Evolutionary conservation across 2,888 invertebrate species (phyloP), one percentile per base, ranked within the genome.

Genomic region (Leptopilina syphax): DNA sequence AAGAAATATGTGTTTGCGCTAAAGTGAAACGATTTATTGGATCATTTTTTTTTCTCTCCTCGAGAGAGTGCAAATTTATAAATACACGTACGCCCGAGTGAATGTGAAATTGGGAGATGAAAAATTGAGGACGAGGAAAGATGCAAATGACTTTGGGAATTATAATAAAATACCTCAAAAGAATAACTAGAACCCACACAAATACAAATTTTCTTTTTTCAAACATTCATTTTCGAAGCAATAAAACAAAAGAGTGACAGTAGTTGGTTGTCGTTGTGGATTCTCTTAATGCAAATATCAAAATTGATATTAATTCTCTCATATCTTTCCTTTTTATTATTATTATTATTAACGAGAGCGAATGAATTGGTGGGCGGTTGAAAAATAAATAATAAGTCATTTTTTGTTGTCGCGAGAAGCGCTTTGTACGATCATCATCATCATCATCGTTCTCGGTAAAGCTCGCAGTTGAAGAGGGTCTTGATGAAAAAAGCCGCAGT

Each of bases 361-460:
- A 57, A 27, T 54, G 13, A 57, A 9, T 34, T 57, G 34, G 57
- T 57, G 34, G 57, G 73, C n/a, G 73, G 57, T 13, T 73, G 57
- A 5, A 54, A 73, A 66, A 66, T 63, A 44, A 27, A 70, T 47
- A 27, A 27, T 34, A 73, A 57, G n/a, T 73, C 73, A 73, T 73
- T 50, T 50, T 57, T 34, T 18, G n/a, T n/a, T 73, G 54, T 73
- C 70, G 54, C 54, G 34, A 54, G 27, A 27, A 57, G 57, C 34
- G 9, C 24, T 73, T 27, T 44, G 44, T 44, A 44, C 44, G 44
- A 44, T 44, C 44, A 44, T 44, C 44, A 44, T 44, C 44, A 8
- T 44, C 44, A 57, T 73, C 73, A 57, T 73, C 70, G n/a, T 73
- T 73, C 73, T 73, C 34, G 57, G 73, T 73, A 73, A 57, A 73